Evolutionary conservation across 2,888 invertebrate species (phyloP).

Genomic region (Euproctis similis): DNA sequence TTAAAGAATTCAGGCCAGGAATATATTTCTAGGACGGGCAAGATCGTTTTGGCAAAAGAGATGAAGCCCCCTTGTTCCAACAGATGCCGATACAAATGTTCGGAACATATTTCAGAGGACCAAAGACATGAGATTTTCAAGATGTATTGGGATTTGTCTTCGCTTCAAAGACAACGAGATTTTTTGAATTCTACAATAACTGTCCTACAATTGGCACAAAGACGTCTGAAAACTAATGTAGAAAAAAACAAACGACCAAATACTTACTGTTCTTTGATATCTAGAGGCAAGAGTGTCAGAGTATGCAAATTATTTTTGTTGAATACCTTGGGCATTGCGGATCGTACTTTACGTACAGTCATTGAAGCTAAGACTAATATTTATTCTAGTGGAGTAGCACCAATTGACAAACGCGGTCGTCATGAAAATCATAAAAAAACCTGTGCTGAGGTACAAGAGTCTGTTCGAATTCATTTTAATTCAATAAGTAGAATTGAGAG

Average conservation of each 20-base stretch:
- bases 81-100: too few species aligned
- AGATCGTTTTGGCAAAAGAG: too few species aligned
- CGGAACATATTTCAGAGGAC: too few species aligned
- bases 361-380: slow-evolving; percentile 4
- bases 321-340: slow-evolving; percentile 6
- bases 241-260: slow-evolving; percentile 7
- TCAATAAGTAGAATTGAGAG: slow-evolving; percentile 10
- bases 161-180: slow-evolving; percentile 9
- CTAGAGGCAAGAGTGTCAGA: slow-evolving; percentile 5
- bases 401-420: neutral
- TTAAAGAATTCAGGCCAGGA: too few species aligned
- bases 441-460: neutral
- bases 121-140: slow-evolving; percentile 7
- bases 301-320: slow-evolving; percentile 8
- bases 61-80: too few species aligned
- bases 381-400: slow-evolving; percentile 6
- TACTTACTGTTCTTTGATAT: slow-evolving; percentile 6
- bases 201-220: slow-evolving; percentile 5
- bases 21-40: too few species aligned
- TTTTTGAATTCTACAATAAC: slow-evolving; percentile 7
- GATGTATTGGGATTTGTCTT: slow-evolving; percentile 8
- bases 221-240: slow-evolving; percentile 7
- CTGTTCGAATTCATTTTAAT: slow-evolving; percentile 10
- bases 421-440: neutral
- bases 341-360: slow-evolving; percentile 7